These are phyloP conservation scores for Heptranchias perlo DNA, from an alignment of 2,113 vertebrate genomes.

Conservation along the genomic window DNA sequence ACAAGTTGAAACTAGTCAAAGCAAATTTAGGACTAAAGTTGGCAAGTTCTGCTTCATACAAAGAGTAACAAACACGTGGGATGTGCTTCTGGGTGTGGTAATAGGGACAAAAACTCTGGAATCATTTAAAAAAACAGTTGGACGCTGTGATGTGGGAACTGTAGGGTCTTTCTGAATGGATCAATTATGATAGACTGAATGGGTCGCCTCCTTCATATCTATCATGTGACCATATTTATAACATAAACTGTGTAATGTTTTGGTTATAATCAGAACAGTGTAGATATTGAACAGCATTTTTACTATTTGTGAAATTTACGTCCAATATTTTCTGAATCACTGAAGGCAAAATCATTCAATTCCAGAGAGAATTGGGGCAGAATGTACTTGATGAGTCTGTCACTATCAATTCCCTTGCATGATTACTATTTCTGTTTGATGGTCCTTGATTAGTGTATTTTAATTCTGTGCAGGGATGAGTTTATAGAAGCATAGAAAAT, in stretches of 20 bases:
- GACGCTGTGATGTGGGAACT: background rate
- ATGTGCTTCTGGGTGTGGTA: background rate
- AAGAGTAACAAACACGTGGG: background rate
- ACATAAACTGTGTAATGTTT: background rate
- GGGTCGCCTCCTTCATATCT: background rate
- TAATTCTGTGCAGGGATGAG: background rate
- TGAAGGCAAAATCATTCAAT: background rate
- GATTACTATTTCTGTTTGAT: background rate
- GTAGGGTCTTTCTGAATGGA: background rate
- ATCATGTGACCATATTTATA: background rate
- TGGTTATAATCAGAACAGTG: background rate
- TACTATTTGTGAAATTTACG: background rate
- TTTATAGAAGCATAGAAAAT: constrained; percentile 40
- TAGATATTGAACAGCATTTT: background rate
- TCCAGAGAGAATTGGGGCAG: background rate
- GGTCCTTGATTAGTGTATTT: background rate
- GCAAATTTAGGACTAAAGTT: too few species aligned
- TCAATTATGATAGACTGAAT: background rate
- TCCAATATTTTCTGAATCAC: background rate
- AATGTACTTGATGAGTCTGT: background rate
- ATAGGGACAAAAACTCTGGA: too few species aligned
- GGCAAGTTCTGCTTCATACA: background rate
- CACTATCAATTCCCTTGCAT: background rate
- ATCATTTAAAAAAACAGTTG: background rate
- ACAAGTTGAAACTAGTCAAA: background rate